Evolutionary conservation across 2,113 vertebrate species (phyloP), one percentile per base, ranked within the genome.

Genomic region (Tupaia chinensis): DNA sequence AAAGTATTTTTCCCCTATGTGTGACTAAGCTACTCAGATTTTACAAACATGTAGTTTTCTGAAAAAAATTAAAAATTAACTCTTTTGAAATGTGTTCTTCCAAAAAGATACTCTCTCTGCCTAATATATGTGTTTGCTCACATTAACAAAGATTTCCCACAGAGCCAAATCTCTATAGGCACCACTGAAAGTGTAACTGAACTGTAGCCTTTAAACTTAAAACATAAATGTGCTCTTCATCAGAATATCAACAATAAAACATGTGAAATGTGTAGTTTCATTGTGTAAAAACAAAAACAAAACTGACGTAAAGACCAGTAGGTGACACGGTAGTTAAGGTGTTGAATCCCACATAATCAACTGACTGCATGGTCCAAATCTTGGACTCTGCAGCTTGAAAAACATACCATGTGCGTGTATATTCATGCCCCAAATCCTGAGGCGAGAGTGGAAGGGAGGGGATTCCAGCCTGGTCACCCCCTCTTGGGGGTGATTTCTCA

Each of bases 1-100:
- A 93, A 90, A 69, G 27, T 58, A 17, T 25, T 85, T 15, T 73
- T 89, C 56, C 56, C 56, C 66, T 66, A 58, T 20, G 56, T 68
- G 44, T 68, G 44, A 73, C 56, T 70, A 73, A 60, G n/a, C 19
- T 96, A 53, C 53, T 83, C 85, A 90, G 66, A 27, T 83, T 91
- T 87, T 44, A 73, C 19, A 87, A 78, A 93, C 32, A 79, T 6
- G 12, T 16, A 44, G 9, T 56, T n/a, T 25, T 87, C 68, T 88
- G 68, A 93, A 90, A 29, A 76, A 25, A 9, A 74, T 79, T 63
- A 20, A 76, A 73, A 78, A 83, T 66, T 74, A 56, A 54, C 60
- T 79, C 11, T 87, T 76, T 84, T 65, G 61, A 58, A 91, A 90
- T 80, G 58, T 69, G n/a, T 22, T 81, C 32, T 85, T 66, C 84